Percentiles rank a stretch among this genome's conserved stretches.
These are phyloP conservation scores for Microcebus lehilahytsara DNA, from an alignment of 2,113 vertebrate genomes.

Conservation along the genomic window DNA sequence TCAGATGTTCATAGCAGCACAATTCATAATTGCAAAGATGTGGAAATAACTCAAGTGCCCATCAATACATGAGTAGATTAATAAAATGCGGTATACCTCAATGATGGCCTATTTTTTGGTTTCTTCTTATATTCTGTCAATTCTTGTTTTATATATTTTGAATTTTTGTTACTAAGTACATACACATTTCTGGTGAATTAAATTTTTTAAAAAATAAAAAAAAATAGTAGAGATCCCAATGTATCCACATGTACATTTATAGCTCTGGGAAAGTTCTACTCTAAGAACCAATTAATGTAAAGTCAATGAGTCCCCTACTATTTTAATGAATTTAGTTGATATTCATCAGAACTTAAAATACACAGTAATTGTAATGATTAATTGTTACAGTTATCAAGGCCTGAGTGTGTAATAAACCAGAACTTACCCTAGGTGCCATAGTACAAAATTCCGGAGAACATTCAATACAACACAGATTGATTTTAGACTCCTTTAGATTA, in stretches of 20 bases:
- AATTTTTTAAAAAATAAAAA: too few species aligned
- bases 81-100: too few species aligned
- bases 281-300: background rate
- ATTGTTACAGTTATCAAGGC: background rate
- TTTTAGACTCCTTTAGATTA: slow-evolving; percentile 1
- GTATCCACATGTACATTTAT: background rate
- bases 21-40: too few species aligned
- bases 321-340: slow-evolving; percentile 36
- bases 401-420: background rate
- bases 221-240: background rate
- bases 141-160: too few species aligned
- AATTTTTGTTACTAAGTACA: too few species aligned
- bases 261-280: background rate
- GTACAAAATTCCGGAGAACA: background rate
- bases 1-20: too few species aligned
- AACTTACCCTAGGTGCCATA: background rate
- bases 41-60: too few species aligned
- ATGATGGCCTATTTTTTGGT: too few species aligned
- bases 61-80: too few species aligned
- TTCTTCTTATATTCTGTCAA: too few species aligned
- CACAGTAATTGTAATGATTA: background rate
- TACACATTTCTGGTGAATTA: too few species aligned
- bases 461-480: background rate
- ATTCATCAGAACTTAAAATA: slow-evolving; percentile 21
- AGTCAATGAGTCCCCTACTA: background rate